A percentile compares a stretch with the other conserved stretches of the same genome.
These are phyloP conservation scores for Halcyon badia DNA, from an alignment of 2,797 vertebrate species.

Conservation along the genomic window DNA sequence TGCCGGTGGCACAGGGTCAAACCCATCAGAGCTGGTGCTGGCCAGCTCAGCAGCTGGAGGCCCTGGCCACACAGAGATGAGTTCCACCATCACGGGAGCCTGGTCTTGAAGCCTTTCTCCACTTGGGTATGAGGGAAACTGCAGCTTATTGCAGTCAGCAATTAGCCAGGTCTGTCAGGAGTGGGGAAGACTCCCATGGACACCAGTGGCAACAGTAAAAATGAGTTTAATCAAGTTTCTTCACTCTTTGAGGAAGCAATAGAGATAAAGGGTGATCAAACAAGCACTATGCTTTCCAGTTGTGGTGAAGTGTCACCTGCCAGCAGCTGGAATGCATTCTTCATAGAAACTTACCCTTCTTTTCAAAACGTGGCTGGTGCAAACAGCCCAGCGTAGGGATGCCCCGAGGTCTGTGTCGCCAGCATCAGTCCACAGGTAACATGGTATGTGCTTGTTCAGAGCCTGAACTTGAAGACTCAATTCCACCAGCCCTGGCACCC, in stretches of 20 bases:
- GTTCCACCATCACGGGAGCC: neutral
- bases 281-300: neutral
- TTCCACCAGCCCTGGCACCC: neutral
- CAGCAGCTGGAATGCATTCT: neutral
- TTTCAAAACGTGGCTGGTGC: neutral
- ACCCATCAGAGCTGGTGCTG: accelerated
- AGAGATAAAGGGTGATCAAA: neutral
- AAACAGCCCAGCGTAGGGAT: neutral
- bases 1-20: neutral
- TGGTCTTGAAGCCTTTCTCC: neutral
- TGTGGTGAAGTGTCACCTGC: accelerated
- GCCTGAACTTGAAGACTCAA: neutral
- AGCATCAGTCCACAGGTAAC: accelerated
- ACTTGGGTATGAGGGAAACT: neutral
- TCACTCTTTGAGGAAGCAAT: neutral
- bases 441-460: neutral
- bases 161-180: neutral
- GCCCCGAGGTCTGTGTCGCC: neutral
- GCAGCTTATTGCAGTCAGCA: neutral
- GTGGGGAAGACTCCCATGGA: neutral
- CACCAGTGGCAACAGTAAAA: neutral
- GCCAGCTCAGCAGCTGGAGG: neutral
- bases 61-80: no score
- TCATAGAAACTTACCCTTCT: neutral
- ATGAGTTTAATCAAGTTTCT: neutral